phyloP scores from a whole-genome alignment of 2,888 invertebrate species.

The Lymantria dispar region DNA sequence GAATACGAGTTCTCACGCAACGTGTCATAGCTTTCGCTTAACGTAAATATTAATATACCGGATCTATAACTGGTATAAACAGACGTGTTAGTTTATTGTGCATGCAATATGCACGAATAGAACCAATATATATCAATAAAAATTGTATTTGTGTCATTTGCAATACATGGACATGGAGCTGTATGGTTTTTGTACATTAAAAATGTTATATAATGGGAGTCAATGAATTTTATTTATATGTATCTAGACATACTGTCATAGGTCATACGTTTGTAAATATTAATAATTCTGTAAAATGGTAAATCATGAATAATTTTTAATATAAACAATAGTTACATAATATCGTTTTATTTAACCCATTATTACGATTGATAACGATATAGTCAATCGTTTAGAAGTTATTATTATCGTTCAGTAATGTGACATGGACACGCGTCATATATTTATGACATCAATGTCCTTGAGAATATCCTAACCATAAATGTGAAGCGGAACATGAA shows the following conservation, averaged over 20 bases:
- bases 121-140: conserved; percentile 10
- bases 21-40: conserved; percentile 7
- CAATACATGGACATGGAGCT: conserved; percentile 46
- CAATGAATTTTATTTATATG: conserved; percentile 80
- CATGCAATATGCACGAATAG: conserved; percentile 3
- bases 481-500: not conserved
- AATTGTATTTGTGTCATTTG: conserved; percentile 52
- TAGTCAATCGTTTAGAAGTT: conserved; percentile 1
- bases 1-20: conserved; percentile 15
- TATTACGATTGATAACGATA: not conserved
- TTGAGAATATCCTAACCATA: conserved; percentile 20
- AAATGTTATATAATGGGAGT: conserved; percentile 69
- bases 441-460: conserved; percentile 15
- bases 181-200: conserved; percentile 70
- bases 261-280: conserved; percentile 79
- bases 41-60: conserved; percentile 9
- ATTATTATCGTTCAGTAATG: conserved; percentile 2
- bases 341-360: conserved; percentile 67
- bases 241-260: conserved; percentile 74
- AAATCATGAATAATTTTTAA: conserved; percentile 81
- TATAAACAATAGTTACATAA: conserved; percentile 79
- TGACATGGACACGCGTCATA: conserved; percentile 25
- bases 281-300: conserved; percentile 79
- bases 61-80: conserved; percentile 4
- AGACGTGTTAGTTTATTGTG: conserved; percentile 7